A percentile compares a stretch with the other conserved stretches of the same genome.
phyloP scores from a whole-genome alignment of 2,888 invertebrate species.

The Poecilus cupreus region DNA sequence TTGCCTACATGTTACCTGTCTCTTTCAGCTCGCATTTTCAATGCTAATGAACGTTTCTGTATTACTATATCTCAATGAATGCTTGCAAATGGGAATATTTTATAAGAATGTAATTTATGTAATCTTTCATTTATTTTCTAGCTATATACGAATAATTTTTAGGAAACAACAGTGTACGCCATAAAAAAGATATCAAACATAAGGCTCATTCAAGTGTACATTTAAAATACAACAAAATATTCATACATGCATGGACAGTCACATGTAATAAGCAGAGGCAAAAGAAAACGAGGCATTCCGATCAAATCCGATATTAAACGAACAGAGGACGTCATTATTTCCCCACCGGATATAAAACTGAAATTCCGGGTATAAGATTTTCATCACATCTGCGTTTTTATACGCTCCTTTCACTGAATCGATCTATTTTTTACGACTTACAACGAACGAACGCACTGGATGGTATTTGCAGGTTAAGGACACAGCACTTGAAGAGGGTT shows the following conservation, averaged over 20 bases:
- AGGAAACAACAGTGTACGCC: too few relatives aligned
- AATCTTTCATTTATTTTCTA: too few relatives aligned
- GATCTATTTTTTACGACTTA: background rate
- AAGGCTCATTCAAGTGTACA: background rate
- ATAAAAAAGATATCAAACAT: too few relatives aligned
- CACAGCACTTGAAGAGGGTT: background rate
- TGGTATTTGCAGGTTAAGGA: background rate
- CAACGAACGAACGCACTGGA: background rate
- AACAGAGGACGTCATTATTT: background rate
- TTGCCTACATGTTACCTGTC: too few relatives aligned
- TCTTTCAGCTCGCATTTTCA: too few relatives aligned
- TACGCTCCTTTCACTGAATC: background rate
- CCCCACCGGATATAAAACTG: background rate
- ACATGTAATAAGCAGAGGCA: background rate
- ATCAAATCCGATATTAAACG: background rate
- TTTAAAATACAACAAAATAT: background rate
- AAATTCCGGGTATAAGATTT: slow-evolving; percentile 5
- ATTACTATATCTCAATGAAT: too few relatives aligned
- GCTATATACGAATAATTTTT: too few relatives aligned
- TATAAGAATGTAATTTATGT: too few relatives aligned
- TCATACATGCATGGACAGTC: background rate
- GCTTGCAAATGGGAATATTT: too few relatives aligned
- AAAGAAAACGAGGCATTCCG: background rate
- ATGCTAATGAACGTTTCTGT: too few relatives aligned
- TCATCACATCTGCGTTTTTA: background rate